Evolutionary conservation across 2,113 vertebrate species (phyloP).

Genomic region (Reinhardtius hippoglossoides): DNA sequence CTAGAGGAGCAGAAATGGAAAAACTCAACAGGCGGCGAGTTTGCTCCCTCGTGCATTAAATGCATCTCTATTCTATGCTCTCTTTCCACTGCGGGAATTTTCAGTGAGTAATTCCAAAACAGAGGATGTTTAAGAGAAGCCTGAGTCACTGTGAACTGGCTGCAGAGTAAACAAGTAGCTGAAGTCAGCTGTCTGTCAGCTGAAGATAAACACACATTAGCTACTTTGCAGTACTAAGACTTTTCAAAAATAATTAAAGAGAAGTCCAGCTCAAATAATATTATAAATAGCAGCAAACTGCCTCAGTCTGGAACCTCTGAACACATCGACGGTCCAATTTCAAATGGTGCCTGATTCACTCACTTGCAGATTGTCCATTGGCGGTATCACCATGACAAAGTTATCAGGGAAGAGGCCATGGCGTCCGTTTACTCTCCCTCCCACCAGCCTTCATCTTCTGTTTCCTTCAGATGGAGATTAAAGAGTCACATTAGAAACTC

Average conservation of each 20-base stretch:
- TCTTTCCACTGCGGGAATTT: constrained; percentile 69
- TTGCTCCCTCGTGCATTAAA: constrained; percentile 18
- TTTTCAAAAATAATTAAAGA: constrained; percentile 10
- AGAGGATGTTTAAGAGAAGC: constrained; percentile 29
- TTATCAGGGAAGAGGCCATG: constrained; percentile 90
- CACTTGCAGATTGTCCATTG: constrained; percentile 73
- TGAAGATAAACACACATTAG: background rate
- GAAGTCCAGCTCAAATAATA: too few relatives aligned
- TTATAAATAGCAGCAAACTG: too few relatives aligned
- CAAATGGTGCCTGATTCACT: constrained; percentile 57
- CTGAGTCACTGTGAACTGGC: constrained; percentile 62
- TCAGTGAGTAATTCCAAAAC: constrained; percentile 62
- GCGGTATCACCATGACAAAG: constrained; percentile 87
- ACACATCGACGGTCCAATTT: constrained; percentile 12
- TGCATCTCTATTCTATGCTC: constrained; percentile 17
- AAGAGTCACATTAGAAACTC: constrained; percentile 46
- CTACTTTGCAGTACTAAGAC: background rate
- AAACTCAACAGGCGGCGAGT: constrained; percentile 33
- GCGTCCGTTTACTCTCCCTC: constrained; percentile 86
- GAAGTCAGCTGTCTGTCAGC: background rate
- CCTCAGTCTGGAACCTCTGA: constrained; percentile 1
- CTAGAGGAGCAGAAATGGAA: constrained; percentile 59
- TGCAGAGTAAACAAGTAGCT: background rate
- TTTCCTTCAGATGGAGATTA: constrained; percentile 73
- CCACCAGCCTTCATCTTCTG: constrained; percentile 91